These are phyloP conservation scores for Phaenicophaeus curvirostris DNA, from an alignment of 2,797 vertebrate genomes.

Conservation along the genomic window DNA sequence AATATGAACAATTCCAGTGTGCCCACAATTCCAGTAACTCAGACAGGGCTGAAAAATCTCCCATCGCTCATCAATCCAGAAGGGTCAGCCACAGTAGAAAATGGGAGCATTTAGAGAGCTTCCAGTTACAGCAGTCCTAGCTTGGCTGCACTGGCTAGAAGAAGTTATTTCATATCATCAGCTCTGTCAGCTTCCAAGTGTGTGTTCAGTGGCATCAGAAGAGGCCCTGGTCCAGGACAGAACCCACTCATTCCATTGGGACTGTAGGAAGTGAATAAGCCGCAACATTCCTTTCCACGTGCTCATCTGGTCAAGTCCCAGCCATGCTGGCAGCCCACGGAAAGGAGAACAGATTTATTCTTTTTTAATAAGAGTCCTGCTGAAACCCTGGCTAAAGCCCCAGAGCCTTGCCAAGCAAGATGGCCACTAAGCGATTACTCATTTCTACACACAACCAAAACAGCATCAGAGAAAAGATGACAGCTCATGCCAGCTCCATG, in stretches of 20 bases:
- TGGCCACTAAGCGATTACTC: neutral
- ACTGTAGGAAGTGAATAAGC: neutral
- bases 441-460: neutral
- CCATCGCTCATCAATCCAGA: neutral
- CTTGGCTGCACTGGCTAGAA: neutral
- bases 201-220: neutral
- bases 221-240: neutral
- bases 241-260: neutral
- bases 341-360: neutral
- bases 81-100: neutral
- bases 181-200: neutral
- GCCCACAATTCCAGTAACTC: neutral
- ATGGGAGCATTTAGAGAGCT: neutral
- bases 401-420: neutral
- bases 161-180: neutral
- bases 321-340: neutral
- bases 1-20: neutral
- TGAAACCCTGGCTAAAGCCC: neutral
- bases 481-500: neutral
- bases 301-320: neutral
- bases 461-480: neutral
- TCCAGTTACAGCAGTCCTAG: neutral
- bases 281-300: constrained; percentile 8
- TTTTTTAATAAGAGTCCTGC: neutral
- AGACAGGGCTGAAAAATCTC: neutral